Conservation (phyloP, 2,113 vertebrate genomes). For the Phaethon lepturus region DNA sequence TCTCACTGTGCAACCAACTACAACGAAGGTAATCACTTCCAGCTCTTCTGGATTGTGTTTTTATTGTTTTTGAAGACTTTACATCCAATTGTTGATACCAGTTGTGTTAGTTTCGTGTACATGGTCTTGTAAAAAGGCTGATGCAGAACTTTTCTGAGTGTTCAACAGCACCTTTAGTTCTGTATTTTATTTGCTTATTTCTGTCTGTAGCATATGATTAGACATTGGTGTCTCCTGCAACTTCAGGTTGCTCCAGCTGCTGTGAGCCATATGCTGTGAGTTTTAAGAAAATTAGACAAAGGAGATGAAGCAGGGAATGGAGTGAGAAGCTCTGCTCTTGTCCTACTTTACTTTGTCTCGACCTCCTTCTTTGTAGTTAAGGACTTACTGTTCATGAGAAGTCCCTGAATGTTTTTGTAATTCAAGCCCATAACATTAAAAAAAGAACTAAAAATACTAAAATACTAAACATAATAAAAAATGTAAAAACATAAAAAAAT, state of each 20-base stretch:
- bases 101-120: not conserved
- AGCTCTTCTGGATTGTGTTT: not conserved
- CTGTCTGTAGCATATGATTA: not conserved
- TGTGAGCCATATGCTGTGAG: not conserved
- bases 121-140: not conserved
- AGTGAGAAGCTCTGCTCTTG: not conserved
- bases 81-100: not conserved
- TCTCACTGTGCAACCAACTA: not conserved
- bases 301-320: not conserved
- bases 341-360: not conserved
- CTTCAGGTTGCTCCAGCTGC: constrained; percentile 3
- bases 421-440: not conserved
- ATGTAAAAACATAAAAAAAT: not conserved
- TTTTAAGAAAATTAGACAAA: not conserved
- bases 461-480: not conserved
- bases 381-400: not conserved
- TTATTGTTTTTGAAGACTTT: not conserved
- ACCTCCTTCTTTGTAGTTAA: not conserved
- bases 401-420: not conserved
- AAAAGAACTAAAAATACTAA: not conserved
- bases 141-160: not conserved
- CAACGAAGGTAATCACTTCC: not conserved
- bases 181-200: not conserved
- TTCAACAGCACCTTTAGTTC: not conserved
- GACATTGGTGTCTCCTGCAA: not conserved